Conservation (phyloP, 2,888 invertebrate genomes). For the Chrysotoxum bicinctum region DNA sequence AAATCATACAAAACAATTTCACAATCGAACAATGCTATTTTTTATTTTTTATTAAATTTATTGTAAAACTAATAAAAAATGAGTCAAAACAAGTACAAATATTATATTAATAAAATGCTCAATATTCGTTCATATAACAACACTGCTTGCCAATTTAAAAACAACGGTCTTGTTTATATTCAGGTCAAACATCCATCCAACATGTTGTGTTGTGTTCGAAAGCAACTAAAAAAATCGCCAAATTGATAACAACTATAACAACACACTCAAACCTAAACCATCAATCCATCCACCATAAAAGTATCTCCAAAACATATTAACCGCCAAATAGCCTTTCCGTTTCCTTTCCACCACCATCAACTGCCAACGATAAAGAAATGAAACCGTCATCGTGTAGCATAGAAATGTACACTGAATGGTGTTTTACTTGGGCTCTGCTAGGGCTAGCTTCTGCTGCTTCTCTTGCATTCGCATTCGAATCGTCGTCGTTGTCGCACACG, state of each 20-base stretch:
- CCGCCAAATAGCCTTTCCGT: constrained; percentile 41
- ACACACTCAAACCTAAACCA: neutral
- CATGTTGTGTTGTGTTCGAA: constrained; percentile 68
- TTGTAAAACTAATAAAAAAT: too few relatives aligned
- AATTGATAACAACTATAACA: neutral
- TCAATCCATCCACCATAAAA: neutral
- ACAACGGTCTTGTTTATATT: neutral
- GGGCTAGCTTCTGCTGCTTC: neutral
- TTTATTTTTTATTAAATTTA: too few relatives aligned
- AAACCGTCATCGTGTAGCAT: neutral
- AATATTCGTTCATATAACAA: neutral
- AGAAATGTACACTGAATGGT: neutral
- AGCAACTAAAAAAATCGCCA: constrained; percentile 12
- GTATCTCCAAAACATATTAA: constrained; percentile 50
- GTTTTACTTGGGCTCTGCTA: neutral
- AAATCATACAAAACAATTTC: too few relatives aligned
- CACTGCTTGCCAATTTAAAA: neutral
- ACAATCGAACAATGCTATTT: too few relatives aligned
- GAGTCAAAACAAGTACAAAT: too few relatives aligned
- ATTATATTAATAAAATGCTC: too few relatives aligned
- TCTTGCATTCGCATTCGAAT: constrained; percentile 61
- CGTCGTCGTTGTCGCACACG: constrained; percentile 41
- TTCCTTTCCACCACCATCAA: constrained; percentile 31
- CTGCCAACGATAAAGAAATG: neutral
- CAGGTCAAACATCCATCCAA: neutral